Percentiles rank a stretch among this genome's conserved stretches.
Conservation (phyloP, 1,140 invertebrate species). For the Euborellia annulipes region DNA sequence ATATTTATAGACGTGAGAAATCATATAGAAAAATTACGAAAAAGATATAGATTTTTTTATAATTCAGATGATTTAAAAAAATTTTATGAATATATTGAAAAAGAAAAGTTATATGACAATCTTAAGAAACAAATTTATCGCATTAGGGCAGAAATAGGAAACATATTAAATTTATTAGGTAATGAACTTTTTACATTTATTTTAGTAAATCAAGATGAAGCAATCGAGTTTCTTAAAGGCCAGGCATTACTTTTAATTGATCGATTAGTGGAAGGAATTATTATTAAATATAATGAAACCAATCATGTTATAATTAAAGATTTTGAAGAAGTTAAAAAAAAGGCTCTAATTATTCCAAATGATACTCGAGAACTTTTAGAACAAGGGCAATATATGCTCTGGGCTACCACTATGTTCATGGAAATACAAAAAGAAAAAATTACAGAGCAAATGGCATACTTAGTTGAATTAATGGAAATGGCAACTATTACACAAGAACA, state of each 20-base stretch:
- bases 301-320: slow-evolving; percentile 13
- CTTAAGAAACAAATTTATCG: too few species aligned
- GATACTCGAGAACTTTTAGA: slow-evolving; percentile 57
- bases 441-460: slow-evolving; percentile 38
- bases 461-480: slow-evolving; percentile 48
- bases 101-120: too few species aligned
- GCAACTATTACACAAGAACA: slow-evolving; percentile 45
- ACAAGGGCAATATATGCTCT: slow-evolving; percentile 44
- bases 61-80: too few species aligned
- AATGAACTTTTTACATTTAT: too few species aligned
- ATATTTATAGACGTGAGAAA: too few species aligned
- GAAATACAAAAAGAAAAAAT: slow-evolving; percentile 43
- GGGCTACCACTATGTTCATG: slow-evolving; percentile 41
- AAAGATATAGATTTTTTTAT: too few species aligned
- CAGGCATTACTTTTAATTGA: background rate
- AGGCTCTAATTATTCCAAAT: slow-evolving; percentile 41
- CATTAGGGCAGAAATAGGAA: too few species aligned
- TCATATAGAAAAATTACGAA: too few species aligned
- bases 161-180: too few species aligned
- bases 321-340: slow-evolving; percentile 20
- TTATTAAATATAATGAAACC: background rate
- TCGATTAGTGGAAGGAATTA: slow-evolving; percentile 1
- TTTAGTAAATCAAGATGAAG: too few species aligned
- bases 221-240: too few species aligned
- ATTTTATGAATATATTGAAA: too few species aligned